Conservation (phyloP, 1,140 invertebrate species). For the Papilio dardanus region DNA sequence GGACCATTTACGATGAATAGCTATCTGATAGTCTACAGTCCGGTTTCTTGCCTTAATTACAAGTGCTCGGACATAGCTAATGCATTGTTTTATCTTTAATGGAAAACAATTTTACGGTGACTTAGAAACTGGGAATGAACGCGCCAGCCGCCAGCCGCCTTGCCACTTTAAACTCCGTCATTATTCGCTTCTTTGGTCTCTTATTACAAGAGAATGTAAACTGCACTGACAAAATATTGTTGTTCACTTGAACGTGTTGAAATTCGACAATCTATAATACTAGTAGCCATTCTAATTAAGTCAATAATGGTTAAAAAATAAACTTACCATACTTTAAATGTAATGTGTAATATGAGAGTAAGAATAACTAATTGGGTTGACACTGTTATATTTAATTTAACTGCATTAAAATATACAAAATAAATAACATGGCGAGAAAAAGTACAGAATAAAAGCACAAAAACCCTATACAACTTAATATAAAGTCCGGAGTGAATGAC, state of each 20-base stretch:
- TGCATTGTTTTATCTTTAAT: conserved; percentile 65
- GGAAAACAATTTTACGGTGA: conserved; percentile 44
- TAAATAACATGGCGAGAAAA: neutral
- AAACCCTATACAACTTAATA: conserved; percentile 42
- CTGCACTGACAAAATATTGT: conserved; percentile 4
- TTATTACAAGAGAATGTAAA: conserved; percentile 29
- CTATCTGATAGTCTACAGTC: conserved; percentile 54
- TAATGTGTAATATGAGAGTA: no score
- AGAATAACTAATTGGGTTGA: no score
- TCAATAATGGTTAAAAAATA: no score
- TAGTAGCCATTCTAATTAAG: no score
- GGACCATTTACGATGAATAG: conserved; percentile 74
- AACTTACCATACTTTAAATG: no score
- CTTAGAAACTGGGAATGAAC: conserved; percentile 40
- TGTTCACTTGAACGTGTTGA: neutral
- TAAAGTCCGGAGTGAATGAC: conserved; percentile 61
- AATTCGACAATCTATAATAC: neutral
- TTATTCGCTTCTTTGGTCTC: conserved; percentile 16
- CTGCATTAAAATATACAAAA: no score
- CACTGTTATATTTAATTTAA: no score
- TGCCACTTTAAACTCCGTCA: conserved; percentile 33
- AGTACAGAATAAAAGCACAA: neutral
- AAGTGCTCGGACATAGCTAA: conserved; percentile 51
- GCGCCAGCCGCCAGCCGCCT: conserved; percentile 34
- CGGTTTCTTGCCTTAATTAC: conserved; percentile 73